Evolutionary conservation across 1,140 invertebrate species (phyloP).

Genomic region (Camponotus floridanus): DNA sequence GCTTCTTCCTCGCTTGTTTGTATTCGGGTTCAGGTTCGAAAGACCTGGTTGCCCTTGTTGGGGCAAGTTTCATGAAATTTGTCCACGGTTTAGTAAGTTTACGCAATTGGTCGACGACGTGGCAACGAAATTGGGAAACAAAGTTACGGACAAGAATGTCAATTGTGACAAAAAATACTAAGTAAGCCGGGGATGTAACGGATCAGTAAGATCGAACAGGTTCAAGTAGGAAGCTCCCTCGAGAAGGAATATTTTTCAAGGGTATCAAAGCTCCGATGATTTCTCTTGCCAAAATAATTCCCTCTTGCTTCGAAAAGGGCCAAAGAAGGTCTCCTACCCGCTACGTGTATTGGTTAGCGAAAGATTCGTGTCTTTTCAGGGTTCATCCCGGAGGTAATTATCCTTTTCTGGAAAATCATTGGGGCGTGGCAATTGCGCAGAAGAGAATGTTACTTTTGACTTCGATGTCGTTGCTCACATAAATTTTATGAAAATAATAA

Average conservation of each 20-base stretch:
- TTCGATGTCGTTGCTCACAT: not conserved
- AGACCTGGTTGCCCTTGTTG: not conserved
- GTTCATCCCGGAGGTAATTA: not conserved
- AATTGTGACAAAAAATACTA: conserved; percentile 25
- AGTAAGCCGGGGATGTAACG: conserved; percentile 3
- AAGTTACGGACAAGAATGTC: conserved; percentile 43
- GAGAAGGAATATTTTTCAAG: conserved; percentile 21
- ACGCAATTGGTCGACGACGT: conserved; percentile 9
- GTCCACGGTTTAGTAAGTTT: conserved; percentile 42
- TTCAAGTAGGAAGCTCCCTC: not conserved
- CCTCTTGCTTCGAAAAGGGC: not conserved
- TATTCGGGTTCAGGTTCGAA: not conserved
- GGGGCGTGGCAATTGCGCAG: not conserved
- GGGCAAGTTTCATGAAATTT: conserved; percentile 50
- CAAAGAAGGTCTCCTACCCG: not conserved
- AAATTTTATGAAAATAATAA: not conserved
- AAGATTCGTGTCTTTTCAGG: conserved; percentile 2
- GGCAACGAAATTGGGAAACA: conserved; percentile 52
- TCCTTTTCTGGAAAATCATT: not conserved
- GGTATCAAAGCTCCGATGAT: not conserved
- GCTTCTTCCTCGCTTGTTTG: conserved; percentile 19
- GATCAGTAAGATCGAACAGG: not conserved
- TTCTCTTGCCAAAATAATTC: conserved; percentile 7
- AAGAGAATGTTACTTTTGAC: not conserved
- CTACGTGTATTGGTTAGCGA: conserved; percentile 24